These are phyloP conservation scores for Mustela nigripes DNA, from an alignment of 2,113 vertebrate species.

Conservation along the genomic window DNA sequence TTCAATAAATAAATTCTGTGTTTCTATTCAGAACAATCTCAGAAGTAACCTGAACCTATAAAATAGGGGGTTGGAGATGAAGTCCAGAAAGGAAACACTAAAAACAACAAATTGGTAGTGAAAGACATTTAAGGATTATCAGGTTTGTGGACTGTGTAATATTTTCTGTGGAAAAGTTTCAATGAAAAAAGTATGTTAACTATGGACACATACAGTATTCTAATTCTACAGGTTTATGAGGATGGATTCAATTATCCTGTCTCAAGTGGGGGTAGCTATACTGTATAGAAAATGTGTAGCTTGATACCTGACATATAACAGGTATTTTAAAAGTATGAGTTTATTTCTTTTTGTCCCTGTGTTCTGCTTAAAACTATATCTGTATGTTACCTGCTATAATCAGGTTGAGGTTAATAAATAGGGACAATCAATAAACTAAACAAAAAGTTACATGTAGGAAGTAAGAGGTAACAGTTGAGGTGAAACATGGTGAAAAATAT, in stretches of 20 bases:
- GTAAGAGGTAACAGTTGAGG: constrained; percentile 38
- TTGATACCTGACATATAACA: neutral
- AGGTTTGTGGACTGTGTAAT: neutral
- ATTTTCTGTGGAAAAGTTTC: neutral
- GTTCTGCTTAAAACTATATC: neutral
- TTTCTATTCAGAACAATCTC: neutral
- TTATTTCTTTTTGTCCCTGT: neutral
- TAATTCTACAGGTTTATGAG: neutral
- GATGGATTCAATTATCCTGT: neutral
- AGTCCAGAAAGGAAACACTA: neutral
- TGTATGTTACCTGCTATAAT: neutral
- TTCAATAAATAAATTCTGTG: neutral
- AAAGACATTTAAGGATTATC: neutral
- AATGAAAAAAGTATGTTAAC: neutral
- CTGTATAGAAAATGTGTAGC: neutral
- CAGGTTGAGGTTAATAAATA: neutral
- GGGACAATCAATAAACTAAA: neutral
- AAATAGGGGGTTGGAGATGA: neutral
- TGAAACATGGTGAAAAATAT: constrained; percentile 19
- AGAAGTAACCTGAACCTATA: neutral
- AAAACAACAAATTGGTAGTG: neutral
- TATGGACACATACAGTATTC: neutral
- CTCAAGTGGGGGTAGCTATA: neutral
- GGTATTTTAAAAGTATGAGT: neutral
- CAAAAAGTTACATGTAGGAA: neutral